Percentiles rank a stretch among this genome's conserved stretches.
Evolutionary conservation across 2,113 vertebrate species (phyloP).

Genomic region (Otis tarda): DNA sequence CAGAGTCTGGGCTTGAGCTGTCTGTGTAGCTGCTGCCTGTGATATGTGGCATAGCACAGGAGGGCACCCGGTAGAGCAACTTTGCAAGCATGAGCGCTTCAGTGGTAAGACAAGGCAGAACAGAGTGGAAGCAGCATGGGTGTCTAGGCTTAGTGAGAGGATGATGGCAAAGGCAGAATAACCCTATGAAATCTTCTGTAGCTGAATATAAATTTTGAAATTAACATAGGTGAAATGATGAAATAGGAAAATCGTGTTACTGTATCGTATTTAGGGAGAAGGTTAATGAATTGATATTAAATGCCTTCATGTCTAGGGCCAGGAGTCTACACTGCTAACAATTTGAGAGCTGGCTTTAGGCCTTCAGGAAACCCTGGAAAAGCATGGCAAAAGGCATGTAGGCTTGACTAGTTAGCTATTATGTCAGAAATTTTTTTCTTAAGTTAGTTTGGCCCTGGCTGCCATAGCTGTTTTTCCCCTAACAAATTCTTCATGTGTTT

Average conservation of each 20-base stretch:
- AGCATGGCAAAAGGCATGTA: neutral
- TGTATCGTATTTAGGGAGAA: neutral
- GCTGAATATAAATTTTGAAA: neutral
- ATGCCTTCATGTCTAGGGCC: neutral
- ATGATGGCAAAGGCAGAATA: neutral
- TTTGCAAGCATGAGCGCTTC: accelerated
- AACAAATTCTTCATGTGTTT: neutral
- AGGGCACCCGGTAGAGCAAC: neutral
- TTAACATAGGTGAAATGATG: neutral
- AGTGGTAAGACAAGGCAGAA: accelerated
- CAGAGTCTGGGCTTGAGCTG: neutral
- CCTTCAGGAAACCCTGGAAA: neutral
- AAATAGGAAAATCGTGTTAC: neutral
- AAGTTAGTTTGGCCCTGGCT: neutral
- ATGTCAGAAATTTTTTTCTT: neutral
- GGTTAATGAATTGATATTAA: neutral
- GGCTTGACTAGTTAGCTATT: neutral
- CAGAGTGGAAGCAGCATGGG: neutral
- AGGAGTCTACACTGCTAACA: neutral
- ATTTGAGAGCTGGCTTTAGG: neutral
- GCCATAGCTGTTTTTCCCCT: neutral
- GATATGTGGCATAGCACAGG: accelerated
- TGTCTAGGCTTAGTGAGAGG: neutral
- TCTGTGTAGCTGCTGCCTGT: neutral
- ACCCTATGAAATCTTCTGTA: neutral